Percentiles rank a stretch among this genome's conserved stretches.
Conservation (phyloP, 2,888 invertebrate species). For the Odontothrips loti region DNA sequence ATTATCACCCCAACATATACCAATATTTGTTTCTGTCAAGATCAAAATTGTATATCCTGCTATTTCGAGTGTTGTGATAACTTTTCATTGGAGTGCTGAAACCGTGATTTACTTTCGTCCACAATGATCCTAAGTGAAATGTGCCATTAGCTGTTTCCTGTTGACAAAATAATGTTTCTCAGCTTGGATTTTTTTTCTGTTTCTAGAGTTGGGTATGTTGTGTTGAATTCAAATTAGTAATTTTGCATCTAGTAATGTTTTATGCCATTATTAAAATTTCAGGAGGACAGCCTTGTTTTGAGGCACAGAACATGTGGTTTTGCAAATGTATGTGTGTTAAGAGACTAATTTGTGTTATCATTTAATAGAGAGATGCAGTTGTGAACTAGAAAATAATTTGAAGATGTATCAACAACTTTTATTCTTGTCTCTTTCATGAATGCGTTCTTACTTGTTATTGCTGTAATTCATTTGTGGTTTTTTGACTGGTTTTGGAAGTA, state of each 20-base stretch:
- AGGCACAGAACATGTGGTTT: too few species aligned
- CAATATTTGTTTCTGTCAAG: background rate
- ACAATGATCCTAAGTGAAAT: conserved; percentile 7
- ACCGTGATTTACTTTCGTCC: conserved; percentile 1
- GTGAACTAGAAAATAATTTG: too few species aligned
- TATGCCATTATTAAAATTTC: too few species aligned
- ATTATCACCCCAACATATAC: too few species aligned
- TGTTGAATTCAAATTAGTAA: background rate
- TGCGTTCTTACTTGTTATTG: too few species aligned
- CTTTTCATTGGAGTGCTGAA: background rate
- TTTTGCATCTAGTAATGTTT: too few species aligned
- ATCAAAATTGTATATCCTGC: background rate
- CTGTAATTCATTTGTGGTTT: background rate
- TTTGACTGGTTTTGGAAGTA: background rate
- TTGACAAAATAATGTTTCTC: background rate
- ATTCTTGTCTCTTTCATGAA: too few species aligned
- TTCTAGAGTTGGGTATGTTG: background rate
- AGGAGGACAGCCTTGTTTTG: too few species aligned
- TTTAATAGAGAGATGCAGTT: too few species aligned
- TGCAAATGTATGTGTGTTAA: too few species aligned
- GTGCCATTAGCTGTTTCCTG: conserved; percentile 9
- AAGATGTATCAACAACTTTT: too few species aligned
- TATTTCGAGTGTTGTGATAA: background rate
- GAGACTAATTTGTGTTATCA: too few species aligned
- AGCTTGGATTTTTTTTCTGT: background rate